These are phyloP conservation scores for Xiphorhynchus erythropygius DNA, from an alignment of 2,797 vertebrate species.

Conservation along the genomic window DNA sequence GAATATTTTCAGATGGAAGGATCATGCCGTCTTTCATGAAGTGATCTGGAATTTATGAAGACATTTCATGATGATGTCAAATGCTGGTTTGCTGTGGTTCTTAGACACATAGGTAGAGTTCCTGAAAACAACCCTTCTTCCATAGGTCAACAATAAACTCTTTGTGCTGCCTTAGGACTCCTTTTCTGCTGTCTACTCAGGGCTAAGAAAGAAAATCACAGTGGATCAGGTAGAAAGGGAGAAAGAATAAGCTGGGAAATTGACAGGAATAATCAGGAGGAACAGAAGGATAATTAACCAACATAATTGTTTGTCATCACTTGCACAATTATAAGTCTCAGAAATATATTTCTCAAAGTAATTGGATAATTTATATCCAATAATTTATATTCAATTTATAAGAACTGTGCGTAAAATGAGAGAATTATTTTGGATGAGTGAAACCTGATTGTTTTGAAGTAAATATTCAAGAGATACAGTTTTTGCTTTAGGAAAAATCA, in stretches of 20 bases:
- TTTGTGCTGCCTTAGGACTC: neutral
- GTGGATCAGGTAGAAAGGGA: neutral
- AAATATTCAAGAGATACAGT: neutral
- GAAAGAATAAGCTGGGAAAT: neutral
- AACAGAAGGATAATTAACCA: neutral
- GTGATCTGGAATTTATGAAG: neutral
- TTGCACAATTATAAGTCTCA: neutral
- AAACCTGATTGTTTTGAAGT: conserved; percentile 26
- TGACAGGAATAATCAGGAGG: neutral
- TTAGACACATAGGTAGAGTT: neutral
- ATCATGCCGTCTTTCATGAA: neutral
- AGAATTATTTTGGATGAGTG: conserved; percentile 8
- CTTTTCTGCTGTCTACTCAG: neutral
- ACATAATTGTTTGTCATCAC: neutral
- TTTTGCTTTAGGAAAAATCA: neutral
- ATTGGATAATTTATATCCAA: conserved; percentile 16
- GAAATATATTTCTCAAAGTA: neutral
- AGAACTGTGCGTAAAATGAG: neutral
- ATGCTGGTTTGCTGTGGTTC: neutral
- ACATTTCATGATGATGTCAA: neutral
- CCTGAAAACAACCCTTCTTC: neutral
- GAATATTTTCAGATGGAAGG: neutral
- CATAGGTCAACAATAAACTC: neutral
- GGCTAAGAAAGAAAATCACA: neutral
- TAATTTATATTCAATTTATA: conserved; percentile 10